These are phyloP conservation scores for Malachius bipustulatus DNA, from an alignment of 2,888 invertebrate genomes.

Conservation along the genomic window DNA sequence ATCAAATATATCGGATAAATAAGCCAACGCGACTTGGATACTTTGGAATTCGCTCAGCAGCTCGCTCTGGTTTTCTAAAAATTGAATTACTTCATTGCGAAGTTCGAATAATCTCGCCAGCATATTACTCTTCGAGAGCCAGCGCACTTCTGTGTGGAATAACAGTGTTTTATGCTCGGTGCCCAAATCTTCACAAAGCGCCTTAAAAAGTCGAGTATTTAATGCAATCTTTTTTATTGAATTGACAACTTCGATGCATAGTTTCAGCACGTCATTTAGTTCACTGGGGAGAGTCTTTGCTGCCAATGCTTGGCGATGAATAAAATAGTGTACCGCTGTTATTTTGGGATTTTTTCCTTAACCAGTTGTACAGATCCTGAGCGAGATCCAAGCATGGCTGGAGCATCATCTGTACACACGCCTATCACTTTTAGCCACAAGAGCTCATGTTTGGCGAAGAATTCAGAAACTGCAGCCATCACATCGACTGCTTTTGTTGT, in stretches of 20 bases:
- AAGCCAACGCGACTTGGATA: slow-evolving; percentile 1
- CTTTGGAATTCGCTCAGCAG: background rate
- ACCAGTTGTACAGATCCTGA: too few relatives aligned
- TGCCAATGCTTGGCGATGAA: background rate
- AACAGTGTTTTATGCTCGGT: background rate
- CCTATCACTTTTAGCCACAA: too few relatives aligned
- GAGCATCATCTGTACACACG: too few relatives aligned
- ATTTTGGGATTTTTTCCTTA: too few relatives aligned
- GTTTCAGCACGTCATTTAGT: background rate
- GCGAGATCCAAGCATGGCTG: too few relatives aligned
- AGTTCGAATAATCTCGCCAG: slow-evolving; percentile 4
- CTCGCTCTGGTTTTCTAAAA: slow-evolving; percentile 4
- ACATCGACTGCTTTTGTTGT: too few relatives aligned
- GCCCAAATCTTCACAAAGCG: background rate
- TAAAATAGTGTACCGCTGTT: too few relatives aligned
- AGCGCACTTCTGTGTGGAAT: background rate
- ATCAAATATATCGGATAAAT: slow-evolving; percentile 4
- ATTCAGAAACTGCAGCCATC: too few relatives aligned
- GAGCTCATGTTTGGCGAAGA: too few relatives aligned
- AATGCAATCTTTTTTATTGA: background rate
- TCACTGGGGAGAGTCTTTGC: background rate
- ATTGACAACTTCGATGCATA: background rate
- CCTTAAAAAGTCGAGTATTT: background rate
- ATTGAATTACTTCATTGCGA: slow-evolving; percentile 3
- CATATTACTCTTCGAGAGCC: background rate